Conservation (phyloP, 2,888 invertebrate species). For the Rhagonycha fulva region DNA sequence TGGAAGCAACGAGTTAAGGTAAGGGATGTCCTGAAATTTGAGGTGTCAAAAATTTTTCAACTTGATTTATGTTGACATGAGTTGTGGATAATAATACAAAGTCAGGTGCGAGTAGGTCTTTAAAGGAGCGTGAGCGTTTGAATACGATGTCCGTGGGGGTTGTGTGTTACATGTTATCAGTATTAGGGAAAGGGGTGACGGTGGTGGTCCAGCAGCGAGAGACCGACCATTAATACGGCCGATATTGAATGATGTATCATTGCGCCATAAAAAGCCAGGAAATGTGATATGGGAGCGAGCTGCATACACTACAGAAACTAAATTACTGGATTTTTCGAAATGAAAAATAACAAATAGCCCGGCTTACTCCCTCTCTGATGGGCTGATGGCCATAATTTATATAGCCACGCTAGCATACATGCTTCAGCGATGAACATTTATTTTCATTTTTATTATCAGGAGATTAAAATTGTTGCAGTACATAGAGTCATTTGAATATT, state of each 20-base stretch:
- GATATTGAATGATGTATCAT: slow-evolving; percentile 60
- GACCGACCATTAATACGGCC: slow-evolving; percentile 53
- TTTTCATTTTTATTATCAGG: slow-evolving; percentile 58
- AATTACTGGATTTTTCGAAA: slow-evolving; percentile 59
- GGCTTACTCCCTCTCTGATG: slow-evolving; percentile 55
- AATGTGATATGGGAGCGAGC: slow-evolving; percentile 56
- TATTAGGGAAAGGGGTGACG: slow-evolving; percentile 20
- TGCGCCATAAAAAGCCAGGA: slow-evolving; percentile 59
- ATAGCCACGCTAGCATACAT: slow-evolving; percentile 47
- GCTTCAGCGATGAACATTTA: slow-evolving; percentile 56
- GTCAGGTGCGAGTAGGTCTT: slow-evolving; percentile 18
- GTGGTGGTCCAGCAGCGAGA: slow-evolving; percentile 33
- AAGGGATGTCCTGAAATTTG: not conserved
- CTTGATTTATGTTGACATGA: not conserved
- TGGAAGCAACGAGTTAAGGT: not conserved
- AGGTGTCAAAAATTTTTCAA: not conserved
- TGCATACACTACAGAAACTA: slow-evolving; percentile 56
- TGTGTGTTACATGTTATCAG: slow-evolving; percentile 24
- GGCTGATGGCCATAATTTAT: slow-evolving; percentile 57
- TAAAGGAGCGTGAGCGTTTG: slow-evolving; percentile 27
- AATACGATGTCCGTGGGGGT: slow-evolving; percentile 24
- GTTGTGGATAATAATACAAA: not conserved
- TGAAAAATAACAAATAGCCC: slow-evolving; percentile 59
- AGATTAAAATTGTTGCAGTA: slow-evolving; percentile 58
- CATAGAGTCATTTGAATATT: slow-evolving; percentile 53